Percentiles rank a stretch among this genome's conserved stretches.
Conservation (phyloP, 2,888 invertebrate genomes). For the Laspeyria flexula region DNA sequence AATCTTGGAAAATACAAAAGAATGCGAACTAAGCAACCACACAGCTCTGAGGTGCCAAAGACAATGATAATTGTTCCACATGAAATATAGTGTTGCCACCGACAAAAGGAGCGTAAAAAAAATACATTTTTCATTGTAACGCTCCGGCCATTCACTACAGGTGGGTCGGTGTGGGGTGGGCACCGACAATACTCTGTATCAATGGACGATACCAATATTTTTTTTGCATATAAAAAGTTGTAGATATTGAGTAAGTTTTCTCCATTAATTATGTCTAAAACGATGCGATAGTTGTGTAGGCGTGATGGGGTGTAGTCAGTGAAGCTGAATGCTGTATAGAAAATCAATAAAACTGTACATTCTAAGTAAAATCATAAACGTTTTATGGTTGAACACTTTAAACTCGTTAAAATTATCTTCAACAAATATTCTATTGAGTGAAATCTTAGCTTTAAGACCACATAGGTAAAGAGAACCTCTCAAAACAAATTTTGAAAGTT, state of each 20-base stretch:
- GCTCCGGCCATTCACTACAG: slow-evolving; percentile 79
- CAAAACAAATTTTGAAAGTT: slow-evolving; percentile 63
- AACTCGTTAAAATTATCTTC: neutral
- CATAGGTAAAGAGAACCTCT: slow-evolving; percentile 42
- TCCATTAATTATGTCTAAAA: slow-evolving; percentile 72
- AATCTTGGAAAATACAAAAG: slow-evolving; percentile 46
- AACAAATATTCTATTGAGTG: too few relatives aligned
- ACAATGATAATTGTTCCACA: slow-evolving; percentile 85
- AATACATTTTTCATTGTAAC: slow-evolving; percentile 81
- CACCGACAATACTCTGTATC: slow-evolving; percentile 78
- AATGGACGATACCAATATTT: slow-evolving; percentile 79
- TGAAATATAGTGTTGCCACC: slow-evolving; percentile 85
- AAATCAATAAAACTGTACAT: neutral
- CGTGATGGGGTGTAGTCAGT: slow-evolving; percentile 48
- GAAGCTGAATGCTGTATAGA: neutral
- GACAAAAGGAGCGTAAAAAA: slow-evolving; percentile 80
- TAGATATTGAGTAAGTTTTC: slow-evolving; percentile 62
- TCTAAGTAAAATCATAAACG: neutral
- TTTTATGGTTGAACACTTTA: slow-evolving; percentile 8
- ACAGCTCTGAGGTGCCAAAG: slow-evolving; percentile 79
- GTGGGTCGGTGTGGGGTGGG: slow-evolving; percentile 78
- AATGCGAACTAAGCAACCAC: slow-evolving; percentile 60
- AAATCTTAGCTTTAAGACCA: too few relatives aligned
- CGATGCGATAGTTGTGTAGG: slow-evolving; percentile 53
- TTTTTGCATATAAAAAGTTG: slow-evolving; percentile 65